Evolutionary conservation across 2,113 vertebrate species (phyloP), one percentile per base, ranked within the genome.

Genomic region (Struthidea cinerea): DNA sequence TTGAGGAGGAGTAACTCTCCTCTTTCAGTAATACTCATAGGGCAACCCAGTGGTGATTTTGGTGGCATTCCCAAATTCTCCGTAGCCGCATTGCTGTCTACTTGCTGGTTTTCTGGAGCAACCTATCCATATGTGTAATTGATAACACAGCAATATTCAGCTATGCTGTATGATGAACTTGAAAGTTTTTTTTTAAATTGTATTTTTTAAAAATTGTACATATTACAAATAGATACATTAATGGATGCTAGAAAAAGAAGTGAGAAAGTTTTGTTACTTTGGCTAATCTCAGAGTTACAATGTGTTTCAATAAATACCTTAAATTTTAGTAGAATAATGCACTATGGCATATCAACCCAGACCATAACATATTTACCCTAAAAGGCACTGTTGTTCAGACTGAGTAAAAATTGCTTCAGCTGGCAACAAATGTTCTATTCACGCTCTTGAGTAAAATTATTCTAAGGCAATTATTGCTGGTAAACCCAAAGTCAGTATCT

Each of bases 41-140:
- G 18, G 8, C 41, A 71, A 47, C 47, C 24, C 53, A 52, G 39
- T 53, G 7, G 17, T 59, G 63, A 49, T 57, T 65, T 49, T 87
- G 50, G 42, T 68, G 47, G 30, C 56, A 28, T 63, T 87, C 16
- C 53, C 41, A 26, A 47, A 41, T 71, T 86, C 73, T 80, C 35
- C 26, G 3, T 13, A 73, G 55, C 37, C 23, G 9, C 6, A 1
- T 24, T 27, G 10, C 41, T 89, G 32, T 49, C 37, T 47, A 0
- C 13, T 35, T 52, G 41, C 21, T 15, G 9, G 9, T 65, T 49
- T 32, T 53, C 68, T 86, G 76, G 59, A 77, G 63, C 26, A 81
- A 3, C 47, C 4, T 39, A 0, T 59, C 60, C 6, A 0, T 30
- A 12, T 12, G 13, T 61, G 24, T 41, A 42, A 56, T 11, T 11